Evolutionary conservation across 2,797 vertebrate genomes (phyloP), one percentile per base, ranked within the genome.

Genomic region (Balearica regulorum): DNA sequence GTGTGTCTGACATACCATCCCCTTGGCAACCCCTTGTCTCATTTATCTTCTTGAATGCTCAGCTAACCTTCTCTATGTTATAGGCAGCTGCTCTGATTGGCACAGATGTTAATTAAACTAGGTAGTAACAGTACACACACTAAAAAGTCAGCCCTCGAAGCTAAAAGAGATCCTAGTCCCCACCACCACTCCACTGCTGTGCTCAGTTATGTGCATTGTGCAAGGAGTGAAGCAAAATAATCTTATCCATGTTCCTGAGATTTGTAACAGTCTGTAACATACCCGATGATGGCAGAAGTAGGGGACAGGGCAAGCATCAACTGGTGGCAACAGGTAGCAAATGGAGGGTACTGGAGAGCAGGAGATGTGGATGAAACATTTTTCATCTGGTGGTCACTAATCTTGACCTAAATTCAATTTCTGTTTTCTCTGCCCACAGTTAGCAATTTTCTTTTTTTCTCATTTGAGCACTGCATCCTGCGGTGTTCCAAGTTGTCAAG

Each of bases 71-170:
- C 94, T 89, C 72, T 89, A 44, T 94, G 92, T 95, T 94, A 92
- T 72, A 95, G 92, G 90, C 96, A 97, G 94, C 96, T 95, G 92
- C 89, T 90, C 83, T 97, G 96, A 97, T 96, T 97, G 96, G 93
- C 95, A 95, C 93, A 97, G 95, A 97, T 95, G 93, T 96, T 97
- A 97, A 96, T 97, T 97, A 96, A 94, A 95, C 68, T 90, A 92
- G 93, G 95, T 97, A 94, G 93, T 85, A 93, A 89, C 87, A 62
- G 87, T 78, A 87, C 46, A 80, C 82, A 81, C n/a, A 3, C 39
- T 75, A 75, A 78, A 94, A 95, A 94, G 87, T 68, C 44, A 0
- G 79, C 82, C 92, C 94, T 95, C 0, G 5, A 86, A 94, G 94
- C 96, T 85, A 91, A 58, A 87, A 93, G n/a, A 66, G 76, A 89